phyloP scores from a whole-genome alignment of 2,113 vertebrate species.

The Halcyon malimbica region DNA sequence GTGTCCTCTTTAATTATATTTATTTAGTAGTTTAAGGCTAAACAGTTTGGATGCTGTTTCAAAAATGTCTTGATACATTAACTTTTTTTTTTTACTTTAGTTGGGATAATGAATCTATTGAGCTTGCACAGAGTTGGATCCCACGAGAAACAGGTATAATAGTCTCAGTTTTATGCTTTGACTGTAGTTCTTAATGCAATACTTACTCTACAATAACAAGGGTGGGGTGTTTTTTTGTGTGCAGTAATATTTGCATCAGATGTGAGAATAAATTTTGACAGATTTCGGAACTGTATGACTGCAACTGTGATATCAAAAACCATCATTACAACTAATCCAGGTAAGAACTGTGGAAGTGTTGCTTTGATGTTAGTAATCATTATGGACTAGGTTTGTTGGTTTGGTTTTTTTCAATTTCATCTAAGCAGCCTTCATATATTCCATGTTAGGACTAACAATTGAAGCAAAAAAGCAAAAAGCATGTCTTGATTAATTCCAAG shows the following conservation, averaged over 20 bases:
- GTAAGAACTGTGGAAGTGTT: constrained; percentile 72
- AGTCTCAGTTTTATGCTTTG: constrained; percentile 21
- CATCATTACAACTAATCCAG: constrained; percentile 93
- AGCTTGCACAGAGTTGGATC: constrained; percentile 85
- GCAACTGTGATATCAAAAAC: constrained; percentile 92
- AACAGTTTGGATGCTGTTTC: background rate
- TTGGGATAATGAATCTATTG: constrained; percentile 93
- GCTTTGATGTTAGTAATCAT: background rate
- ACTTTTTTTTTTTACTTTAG: constrained; percentile 73
- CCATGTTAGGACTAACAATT: background rate
- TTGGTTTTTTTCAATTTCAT: background rate
- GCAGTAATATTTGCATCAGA: constrained; percentile 95
- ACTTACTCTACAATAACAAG: constrained; percentile 2
- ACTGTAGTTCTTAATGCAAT: background rate
- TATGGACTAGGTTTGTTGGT: background rate
- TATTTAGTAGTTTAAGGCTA: background rate
- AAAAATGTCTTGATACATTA: background rate
- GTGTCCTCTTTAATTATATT: background rate
- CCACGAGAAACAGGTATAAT: constrained; percentile 88
- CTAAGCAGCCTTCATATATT: background rate
- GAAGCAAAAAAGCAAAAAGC: background rate
- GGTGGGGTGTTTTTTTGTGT: background rate
- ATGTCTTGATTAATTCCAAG: background rate
- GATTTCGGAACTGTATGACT: constrained; percentile 90
- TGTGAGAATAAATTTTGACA: constrained; percentile 91